Conservation (phyloP, 2,113 vertebrate genomes). For the Sorex araneus region DNA sequence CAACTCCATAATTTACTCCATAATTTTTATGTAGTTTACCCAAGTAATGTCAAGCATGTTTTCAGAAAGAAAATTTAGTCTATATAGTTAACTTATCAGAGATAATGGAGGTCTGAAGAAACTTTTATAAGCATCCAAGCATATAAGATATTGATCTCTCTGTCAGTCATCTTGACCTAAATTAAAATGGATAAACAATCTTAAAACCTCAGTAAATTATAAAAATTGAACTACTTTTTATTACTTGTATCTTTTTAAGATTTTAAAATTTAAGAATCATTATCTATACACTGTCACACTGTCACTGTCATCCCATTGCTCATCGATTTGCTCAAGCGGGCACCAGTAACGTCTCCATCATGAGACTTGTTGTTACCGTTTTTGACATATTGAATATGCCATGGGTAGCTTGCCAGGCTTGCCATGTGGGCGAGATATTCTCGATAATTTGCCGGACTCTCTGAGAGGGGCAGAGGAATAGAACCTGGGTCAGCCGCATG, state of each 20-base stretch:
- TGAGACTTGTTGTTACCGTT: too few relatives aligned
- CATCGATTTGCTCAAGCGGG: too few relatives aligned
- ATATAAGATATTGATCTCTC: not conserved
- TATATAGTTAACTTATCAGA: not conserved
- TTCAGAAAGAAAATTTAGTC: not conserved
- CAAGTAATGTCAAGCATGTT: not conserved
- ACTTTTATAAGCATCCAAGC: not conserved
- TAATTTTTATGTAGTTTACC: not conserved
- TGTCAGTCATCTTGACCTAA: not conserved
- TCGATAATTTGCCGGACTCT: too few relatives aligned
- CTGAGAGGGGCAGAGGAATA: too few relatives aligned
- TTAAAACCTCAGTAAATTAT: not conserved
- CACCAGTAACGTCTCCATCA: too few relatives aligned
- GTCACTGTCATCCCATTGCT: too few relatives aligned
- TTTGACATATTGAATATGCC: too few relatives aligned
- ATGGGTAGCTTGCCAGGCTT: too few relatives aligned
- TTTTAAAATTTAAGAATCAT: too few relatives aligned
- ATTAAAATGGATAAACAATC: not conserved
- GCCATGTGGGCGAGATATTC: too few relatives aligned
- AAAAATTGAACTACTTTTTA: not conserved
- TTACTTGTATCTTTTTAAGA: not conserved
- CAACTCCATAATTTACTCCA: not conserved
- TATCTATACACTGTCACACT: too few relatives aligned
- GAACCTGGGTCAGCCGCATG: too few relatives aligned
- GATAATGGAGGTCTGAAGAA: not conserved